Percentiles rank a stretch among this genome's conserved stretches.
Conservation (phyloP, 1,140 invertebrate genomes). For the Delia radicum region DNA sequence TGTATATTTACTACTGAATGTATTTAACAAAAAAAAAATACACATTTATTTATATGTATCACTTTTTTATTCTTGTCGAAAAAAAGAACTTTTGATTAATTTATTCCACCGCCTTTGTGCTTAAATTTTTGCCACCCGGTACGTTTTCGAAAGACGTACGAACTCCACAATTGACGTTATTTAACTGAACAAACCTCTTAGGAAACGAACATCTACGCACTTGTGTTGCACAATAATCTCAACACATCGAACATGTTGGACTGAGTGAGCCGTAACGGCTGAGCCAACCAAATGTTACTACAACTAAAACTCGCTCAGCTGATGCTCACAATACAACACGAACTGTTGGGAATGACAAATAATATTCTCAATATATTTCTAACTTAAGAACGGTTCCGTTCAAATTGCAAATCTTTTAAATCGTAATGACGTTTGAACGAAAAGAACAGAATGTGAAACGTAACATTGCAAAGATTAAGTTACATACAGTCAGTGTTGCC, state of each 20-base stretch:
- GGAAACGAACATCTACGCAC: slow-evolving; percentile 12
- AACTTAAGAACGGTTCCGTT: too few species aligned
- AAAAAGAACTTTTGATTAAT: not conserved
- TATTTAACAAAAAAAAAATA: not conserved
- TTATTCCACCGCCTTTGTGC: slow-evolving; percentile 9
- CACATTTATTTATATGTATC: slow-evolving; percentile 14
- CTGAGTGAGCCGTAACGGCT: not conserved
- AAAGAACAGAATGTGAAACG: too few species aligned
- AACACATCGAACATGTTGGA: not conserved
- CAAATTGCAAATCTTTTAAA: too few species aligned
- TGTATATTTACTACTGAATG: not conserved
- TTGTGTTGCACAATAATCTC: slow-evolving; percentile 3
- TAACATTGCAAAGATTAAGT: too few species aligned
- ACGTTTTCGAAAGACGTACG: slow-evolving; percentile 21
- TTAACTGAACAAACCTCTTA: slow-evolving; percentile 20
- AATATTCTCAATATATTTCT: too few species aligned
- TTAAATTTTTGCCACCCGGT: slow-evolving; percentile 15
- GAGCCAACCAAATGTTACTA: not conserved
- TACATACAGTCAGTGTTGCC: too few species aligned
- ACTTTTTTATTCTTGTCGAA: slow-evolving; percentile 3
- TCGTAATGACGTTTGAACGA: too few species aligned
- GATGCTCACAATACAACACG: too few species aligned
- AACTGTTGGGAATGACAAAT: too few species aligned
- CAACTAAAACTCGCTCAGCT: too few species aligned
- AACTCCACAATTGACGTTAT: slow-evolving; percentile 19